Base-by-base conservation (phyloP, 1,140 invertebrate genomes). In the Leptonema lineaticorne region DNA sequence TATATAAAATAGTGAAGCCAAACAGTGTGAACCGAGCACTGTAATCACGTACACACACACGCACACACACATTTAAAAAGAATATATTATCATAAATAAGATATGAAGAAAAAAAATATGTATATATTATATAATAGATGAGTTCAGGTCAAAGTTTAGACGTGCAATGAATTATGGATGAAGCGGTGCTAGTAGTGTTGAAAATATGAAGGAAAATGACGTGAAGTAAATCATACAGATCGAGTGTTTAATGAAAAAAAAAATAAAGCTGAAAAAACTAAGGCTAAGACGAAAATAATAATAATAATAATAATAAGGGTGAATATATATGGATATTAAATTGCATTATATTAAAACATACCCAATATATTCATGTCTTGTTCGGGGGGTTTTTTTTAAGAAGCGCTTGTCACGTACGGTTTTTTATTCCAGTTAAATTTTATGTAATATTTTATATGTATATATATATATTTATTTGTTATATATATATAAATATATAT, bases 321-420 rank as follows among this genome's bases (percentile, higher is more conserved):
- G n/a, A n/a, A 53, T 22, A 20, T 53, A 6, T 22, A 53, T 18
- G 1, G 3, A 6, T 53, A 53, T 9, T 6, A 48, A 6, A 8
- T 8, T 14, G 22, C 24, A 26, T 26, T 14, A 18, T 20, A 18
- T 18, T 9, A 53, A 59, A 37, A 68, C 67, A 37, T 68, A 68
- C 67, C 67, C 50, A 68, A 63, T 62, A 68, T 68, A 46, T 68
- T 68, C 67, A 68, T 68, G 22, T 68, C 46, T 46, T 48, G 57
- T 30, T 68, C 33, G 59, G n/a, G n/a, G n/a, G n/a, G 30, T 68
- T 68, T 68, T 50, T 30, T 50, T 20, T 20, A 14, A 41, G 24
- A 53, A 46, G 46, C n/a, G 6, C n/a, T n/a, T n/a, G 28, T 53
- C 56, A 58, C 56, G 56, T 62, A 46, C 26, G 26, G 46, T 20